Base-by-base conservation (phyloP, 1,140 invertebrate species). In the Kradibia gibbosae region DNA sequence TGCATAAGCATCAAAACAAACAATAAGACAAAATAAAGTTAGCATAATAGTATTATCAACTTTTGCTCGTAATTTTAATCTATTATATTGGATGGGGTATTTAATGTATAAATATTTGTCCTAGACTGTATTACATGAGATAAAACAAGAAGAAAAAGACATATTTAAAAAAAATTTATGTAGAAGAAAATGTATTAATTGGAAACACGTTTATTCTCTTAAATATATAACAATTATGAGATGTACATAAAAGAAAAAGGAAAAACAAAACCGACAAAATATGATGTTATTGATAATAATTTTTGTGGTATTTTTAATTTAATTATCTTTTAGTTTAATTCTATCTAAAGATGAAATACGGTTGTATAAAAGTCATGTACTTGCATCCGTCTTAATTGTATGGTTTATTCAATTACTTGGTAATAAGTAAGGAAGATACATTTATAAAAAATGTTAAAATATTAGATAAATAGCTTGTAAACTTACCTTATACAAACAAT, bases 391-490 rank as follows among this genome's bases (percentile, higher is more conserved):
- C 13, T n/a, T 22, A 65, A 11, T 5, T 36, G 13, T 36, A 65
- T 4, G 15, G 34, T 20, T 36, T 36, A 65, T 22, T 65, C 62
- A 15, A 65, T 22, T 4, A 39, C 34, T 3, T 22, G 25, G 31
- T 22, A 36, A 65, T 65, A 34, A 62, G 13, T 10, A 17, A 48
- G 45, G 45, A 48, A 17, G 45, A 17, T 10, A 17, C 7, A 17
- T 10, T 10, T 53, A 22, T 36, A 65, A 65, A 65, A 15, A 65
- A 65, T 7, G 34, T 65, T 22, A 36, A 22, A 15, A 57, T 22
- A 57, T 57, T 36, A 65, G 62, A 65, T 65, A 36, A 65, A 65
- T 17, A 65, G 62, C 36, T 65, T 65, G 62, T 20, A 10, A 65
- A 65, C 62, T 65, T 65, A 36, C n/a, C n/a, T n/a, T n/a, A n/a